phyloP scores from a whole-genome alignment of 2,113 vertebrate genomes.

The Sus scrofa region T2T-Sscrofa CM000828.6:58681001-58681500 shows the following conservation, averaged over 20 bases:
- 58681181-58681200: background rate
- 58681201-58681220: background rate
- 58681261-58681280: background rate
- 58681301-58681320: no score
- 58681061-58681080: background rate
- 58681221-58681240: constrained; percentile 5
- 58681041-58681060: background rate
- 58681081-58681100: constrained; percentile 27
- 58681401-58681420: no score
- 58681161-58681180: constrained; percentile 32
- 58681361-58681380: no score
- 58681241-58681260: constrained; percentile 6
- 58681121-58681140: background rate
- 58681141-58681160: constrained; percentile 38
- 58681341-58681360: no score
- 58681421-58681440: no score
- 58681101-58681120: background rate
- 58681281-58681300: no score
- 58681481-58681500: no score
- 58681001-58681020: background rate
- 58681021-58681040: background rate
- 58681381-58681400: no score
- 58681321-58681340: no score
- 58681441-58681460: no score
- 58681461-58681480: no score